phyloP scores from a whole-genome alignment of 2,113 vertebrate genomes.

The Psephotus haematonotus region DNA sequence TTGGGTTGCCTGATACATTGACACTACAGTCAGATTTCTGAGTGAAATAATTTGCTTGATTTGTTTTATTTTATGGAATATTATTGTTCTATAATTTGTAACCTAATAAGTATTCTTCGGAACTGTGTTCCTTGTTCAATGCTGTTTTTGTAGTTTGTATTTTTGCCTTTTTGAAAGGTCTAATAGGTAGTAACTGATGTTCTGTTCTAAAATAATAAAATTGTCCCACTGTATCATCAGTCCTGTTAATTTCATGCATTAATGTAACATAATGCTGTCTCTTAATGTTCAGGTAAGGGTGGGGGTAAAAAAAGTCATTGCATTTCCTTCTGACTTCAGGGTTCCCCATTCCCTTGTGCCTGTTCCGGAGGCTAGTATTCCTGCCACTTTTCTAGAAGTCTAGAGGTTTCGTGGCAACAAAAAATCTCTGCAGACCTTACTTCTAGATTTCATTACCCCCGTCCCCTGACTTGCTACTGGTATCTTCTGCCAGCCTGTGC shows the following conservation, averaged over 20 bases:
- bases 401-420: background rate
- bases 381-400: background rate
- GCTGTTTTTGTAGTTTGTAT: background rate
- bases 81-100: background rate
- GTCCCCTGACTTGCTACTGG: background rate
- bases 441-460: background rate
- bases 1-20: background rate
- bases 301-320: background rate
- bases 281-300: background rate
- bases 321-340: background rate
- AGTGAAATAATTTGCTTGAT: background rate
- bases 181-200: background rate
- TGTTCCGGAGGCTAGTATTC: background rate
- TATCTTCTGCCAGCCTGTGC: background rate
- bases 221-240: background rate
- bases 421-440: background rate
- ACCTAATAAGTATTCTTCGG: background rate
- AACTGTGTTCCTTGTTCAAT: background rate
- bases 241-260: background rate
- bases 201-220: background rate
- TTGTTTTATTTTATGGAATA: background rate
- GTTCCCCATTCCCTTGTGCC: background rate
- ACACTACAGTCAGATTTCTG: background rate
- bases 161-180: background rate
- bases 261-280: background rate